Evolutionary conservation across 2,888 invertebrate species (phyloP).

Genomic region (Gari tellinella): DNA sequence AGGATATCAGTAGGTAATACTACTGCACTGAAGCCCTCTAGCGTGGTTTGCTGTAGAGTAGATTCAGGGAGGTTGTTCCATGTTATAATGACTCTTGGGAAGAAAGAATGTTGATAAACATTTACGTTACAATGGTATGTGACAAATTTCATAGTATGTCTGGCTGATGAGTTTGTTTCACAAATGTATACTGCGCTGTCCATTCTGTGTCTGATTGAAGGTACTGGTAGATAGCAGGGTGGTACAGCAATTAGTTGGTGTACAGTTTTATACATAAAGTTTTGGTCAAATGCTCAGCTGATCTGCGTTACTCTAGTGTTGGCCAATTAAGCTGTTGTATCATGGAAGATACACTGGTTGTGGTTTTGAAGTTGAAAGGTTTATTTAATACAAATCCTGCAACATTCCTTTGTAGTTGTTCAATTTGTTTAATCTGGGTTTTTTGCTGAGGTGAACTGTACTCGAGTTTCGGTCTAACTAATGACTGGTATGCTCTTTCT

Average conservation of each 20-base stretch:
- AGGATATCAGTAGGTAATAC: too few relatives aligned
- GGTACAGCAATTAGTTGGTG: constrained; percentile 2
- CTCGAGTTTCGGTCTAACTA: not conserved
- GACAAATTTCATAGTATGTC: too few relatives aligned
- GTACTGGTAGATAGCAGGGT: not conserved
- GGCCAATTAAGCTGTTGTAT: not conserved
- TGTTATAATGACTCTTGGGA: not conserved
- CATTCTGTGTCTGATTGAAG: too few relatives aligned
- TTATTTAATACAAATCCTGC: constrained; percentile 3
- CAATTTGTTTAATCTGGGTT: constrained; percentile 2
- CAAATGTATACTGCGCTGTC: too few relatives aligned
- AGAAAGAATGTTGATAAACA: constrained; percentile 15
- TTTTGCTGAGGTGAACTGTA: constrained; percentile 1
- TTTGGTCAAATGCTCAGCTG: not conserved
- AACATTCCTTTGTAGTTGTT: constrained; percentile 5
- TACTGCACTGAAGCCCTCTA: too few relatives aligned
- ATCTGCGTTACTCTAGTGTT: not conserved
- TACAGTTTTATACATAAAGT: not conserved
- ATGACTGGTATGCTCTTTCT: constrained; percentile 3
- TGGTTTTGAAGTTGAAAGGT: constrained; percentile 1
- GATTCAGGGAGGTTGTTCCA: not conserved
- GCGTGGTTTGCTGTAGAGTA: not conserved
- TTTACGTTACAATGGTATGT: not conserved
- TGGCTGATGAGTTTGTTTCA: too few relatives aligned
- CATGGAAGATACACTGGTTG: not conserved